These are phyloP conservation scores for Macroglossus sobrinus DNA, from an alignment of 2,113 vertebrate genomes.

Conservation along the genomic window DNA sequence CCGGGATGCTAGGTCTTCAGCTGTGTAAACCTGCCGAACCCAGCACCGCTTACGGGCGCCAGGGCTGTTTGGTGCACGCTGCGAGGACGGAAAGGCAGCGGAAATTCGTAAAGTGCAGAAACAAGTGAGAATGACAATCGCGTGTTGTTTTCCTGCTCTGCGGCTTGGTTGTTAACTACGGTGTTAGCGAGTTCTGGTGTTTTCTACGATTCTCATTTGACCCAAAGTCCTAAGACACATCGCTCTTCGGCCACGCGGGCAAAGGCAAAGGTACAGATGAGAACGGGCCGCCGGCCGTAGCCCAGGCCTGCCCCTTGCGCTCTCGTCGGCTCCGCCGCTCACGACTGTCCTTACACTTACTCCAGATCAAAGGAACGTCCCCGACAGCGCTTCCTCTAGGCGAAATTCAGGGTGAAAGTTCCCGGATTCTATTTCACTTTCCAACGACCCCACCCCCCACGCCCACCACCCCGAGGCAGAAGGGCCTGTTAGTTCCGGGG, in stretches of 20 bases:
- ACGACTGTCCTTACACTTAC: too few relatives aligned
- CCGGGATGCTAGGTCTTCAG: background rate
- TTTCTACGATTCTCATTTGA: background rate
- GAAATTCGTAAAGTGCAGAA: too few relatives aligned
- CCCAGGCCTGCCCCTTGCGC: background rate
- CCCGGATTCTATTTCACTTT: background rate
- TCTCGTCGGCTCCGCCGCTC: background rate
- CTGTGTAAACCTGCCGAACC: background rate
- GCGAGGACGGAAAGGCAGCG: background rate
- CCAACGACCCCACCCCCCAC: background rate
- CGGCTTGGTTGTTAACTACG: background rate
- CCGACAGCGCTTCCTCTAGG: background rate
- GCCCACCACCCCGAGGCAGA: too few relatives aligned
- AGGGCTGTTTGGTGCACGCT: too few relatives aligned
- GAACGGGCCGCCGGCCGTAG: background rate
- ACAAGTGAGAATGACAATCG: background rate
- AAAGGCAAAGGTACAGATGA: background rate
- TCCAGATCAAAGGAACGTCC: rapidly evolving
- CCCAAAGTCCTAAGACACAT: too few relatives aligned
- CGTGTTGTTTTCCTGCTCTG: background rate
- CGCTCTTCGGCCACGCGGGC: too few relatives aligned
- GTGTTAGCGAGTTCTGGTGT: background rate
- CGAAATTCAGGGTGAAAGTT: background rate
- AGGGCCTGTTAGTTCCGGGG: too few relatives aligned
- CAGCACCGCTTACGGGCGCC: background rate